Percentiles rank a stretch among this genome's conserved stretches.
These are phyloP conservation scores for Galeopsomyia nigrocyanea DNA, from an alignment of 2,888 invertebrate genomes.

Conservation along the genomic window DNA sequence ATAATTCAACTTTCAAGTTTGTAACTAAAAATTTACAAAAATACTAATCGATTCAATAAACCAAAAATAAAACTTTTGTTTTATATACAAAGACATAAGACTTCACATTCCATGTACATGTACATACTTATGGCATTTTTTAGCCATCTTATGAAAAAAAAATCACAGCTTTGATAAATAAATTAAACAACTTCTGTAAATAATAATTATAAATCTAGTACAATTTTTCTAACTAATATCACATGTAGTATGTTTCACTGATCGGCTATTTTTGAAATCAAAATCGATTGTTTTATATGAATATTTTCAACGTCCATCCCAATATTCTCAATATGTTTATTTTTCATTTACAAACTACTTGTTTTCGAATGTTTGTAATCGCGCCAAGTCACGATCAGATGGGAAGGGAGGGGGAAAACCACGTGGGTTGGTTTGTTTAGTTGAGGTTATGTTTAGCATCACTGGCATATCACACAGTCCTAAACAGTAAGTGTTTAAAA, in stretches of 20 bases:
- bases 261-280: too few relatives aligned
- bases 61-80: neutral
- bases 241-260: slow-evolving; percentile 8
- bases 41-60: too few relatives aligned
- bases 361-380: too few relatives aligned
- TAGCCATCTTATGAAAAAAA: too few relatives aligned
- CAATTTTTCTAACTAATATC: slow-evolving; percentile 29
- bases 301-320: too few relatives aligned
- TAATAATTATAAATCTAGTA: neutral
- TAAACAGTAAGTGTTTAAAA: slow-evolving; percentile 1
- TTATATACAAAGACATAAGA: neutral
- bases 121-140: too few relatives aligned
- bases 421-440: too few relatives aligned
- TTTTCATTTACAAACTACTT: too few relatives aligned
- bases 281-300: too few relatives aligned
- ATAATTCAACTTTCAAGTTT: slow-evolving; percentile 24
- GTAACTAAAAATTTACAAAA: neutral
- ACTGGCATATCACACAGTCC: neutral
- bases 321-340: too few relatives aligned
- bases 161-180: neutral
- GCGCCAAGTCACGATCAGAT: too few relatives aligned
- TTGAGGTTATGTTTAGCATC: slow-evolving; percentile 12
- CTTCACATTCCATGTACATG: slow-evolving; percentile 1
- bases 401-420: too few relatives aligned
- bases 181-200: neutral